Conservation (phyloP, 1,140 invertebrate genomes). For the Drosophila subpulchrella region DNA sequence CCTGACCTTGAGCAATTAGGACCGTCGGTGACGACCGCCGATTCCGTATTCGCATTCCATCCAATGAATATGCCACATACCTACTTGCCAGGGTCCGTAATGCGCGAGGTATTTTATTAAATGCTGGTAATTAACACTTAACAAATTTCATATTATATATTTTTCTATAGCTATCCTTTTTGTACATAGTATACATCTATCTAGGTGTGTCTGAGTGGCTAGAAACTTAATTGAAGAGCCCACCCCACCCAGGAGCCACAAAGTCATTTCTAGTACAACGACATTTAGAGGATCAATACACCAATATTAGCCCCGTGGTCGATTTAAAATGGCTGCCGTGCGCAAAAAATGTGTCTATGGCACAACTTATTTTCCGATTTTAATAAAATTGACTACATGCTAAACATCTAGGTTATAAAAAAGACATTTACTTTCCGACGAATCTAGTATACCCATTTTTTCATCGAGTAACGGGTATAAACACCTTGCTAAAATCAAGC, state of each 20-base stretch:
- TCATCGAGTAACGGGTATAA: no score
- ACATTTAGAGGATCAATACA: constrained; percentile 65
- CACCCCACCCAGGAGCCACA: constrained; percentile 27
- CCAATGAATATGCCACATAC: constrained; percentile 64
- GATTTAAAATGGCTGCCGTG: constrained; percentile 63
- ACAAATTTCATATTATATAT: constrained; percentile 77
- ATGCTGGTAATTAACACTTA: constrained; percentile 77
- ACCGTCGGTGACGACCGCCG: constrained; percentile 55
- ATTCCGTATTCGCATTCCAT: constrained; percentile 17
- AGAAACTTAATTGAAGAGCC: constrained; percentile 62
- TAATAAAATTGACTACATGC: constrained; percentile 56
- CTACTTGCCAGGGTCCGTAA: constrained; percentile 27
- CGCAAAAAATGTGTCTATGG: constrained; percentile 10
- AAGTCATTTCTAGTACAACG: constrained; percentile 58
- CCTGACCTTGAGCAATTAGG: constrained; percentile 79
- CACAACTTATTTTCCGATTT: constrained; percentile 48
- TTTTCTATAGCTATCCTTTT: constrained; percentile 8
- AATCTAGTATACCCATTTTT: no score
- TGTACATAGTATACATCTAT: not conserved
- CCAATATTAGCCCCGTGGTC: constrained; percentile 4
- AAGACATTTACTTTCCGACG: no score
- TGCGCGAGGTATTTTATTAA: constrained; percentile 25
- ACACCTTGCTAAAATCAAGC: no score
- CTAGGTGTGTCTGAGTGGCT: constrained; percentile 50
- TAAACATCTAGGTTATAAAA: constrained; percentile 75